Percentiles rank a stretch among this genome's conserved stretches.
phyloP scores from a whole-genome alignment of 1,140 invertebrate species.

The Heterodera carotae region DNA sequence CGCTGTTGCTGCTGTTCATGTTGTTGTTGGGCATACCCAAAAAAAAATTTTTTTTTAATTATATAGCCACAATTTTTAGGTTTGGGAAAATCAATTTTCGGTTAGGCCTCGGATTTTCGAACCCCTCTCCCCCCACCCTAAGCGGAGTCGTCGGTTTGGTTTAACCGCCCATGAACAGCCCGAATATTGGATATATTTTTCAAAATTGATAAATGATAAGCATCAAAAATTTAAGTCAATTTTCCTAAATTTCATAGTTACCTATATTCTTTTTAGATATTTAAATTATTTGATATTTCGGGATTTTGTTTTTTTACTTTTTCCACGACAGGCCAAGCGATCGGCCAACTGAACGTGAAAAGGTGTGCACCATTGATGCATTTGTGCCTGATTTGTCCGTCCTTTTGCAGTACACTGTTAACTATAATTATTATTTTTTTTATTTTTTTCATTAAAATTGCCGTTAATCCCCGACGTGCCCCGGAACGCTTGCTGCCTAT shows the following conservation, averaged over 20 bases:
- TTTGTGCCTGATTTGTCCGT: not conserved
- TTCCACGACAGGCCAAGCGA: conserved; percentile 24
- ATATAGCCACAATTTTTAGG: not conserved
- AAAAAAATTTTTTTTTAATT: not conserved
- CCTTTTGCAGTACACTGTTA: conserved; percentile 16
- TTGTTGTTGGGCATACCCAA: conserved; percentile 21
- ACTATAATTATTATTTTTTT: not conserved
- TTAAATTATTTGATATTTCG: too few species aligned
- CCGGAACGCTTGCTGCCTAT: too few species aligned
- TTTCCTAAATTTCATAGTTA: too few species aligned
- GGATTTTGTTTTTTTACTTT: not conserved
- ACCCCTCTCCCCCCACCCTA: too few species aligned
- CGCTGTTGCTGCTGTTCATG: conserved; percentile 11
- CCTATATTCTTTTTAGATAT: too few species aligned
- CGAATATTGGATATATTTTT: too few species aligned
- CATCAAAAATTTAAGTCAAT: too few species aligned
- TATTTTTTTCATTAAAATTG: not conserved
- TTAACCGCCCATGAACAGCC: too few species aligned
- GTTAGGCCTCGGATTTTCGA: too few species aligned
- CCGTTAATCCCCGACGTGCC: too few species aligned
- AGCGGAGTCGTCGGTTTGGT: too few species aligned
- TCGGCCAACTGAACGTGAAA: conserved; percentile 15
- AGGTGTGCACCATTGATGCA: not conserved
- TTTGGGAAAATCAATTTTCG: not conserved
- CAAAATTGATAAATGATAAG: too few species aligned